Percentiles rank a stretch among this genome's conserved stretches.
These are phyloP conservation scores for Melitaea cinxia DNA, from an alignment of 1,140 invertebrate species.

Conservation along the genomic window DNA sequence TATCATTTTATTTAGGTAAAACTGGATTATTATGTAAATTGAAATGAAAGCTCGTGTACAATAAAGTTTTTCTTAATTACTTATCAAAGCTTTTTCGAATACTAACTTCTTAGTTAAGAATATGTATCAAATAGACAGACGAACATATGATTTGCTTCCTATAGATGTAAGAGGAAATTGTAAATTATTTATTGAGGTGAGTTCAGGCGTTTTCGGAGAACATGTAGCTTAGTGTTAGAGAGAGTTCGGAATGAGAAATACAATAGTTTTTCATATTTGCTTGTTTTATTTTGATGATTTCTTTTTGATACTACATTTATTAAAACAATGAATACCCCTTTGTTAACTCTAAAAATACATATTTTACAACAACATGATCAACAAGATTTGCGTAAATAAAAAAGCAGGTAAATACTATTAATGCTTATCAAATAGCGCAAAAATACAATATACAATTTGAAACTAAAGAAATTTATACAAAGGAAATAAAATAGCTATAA, in stretches of 20 bases:
- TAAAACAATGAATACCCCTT: no score
- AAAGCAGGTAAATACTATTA: no score
- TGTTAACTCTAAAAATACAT: no score
- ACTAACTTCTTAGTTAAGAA: constrained; percentile 18
- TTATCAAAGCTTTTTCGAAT: constrained; percentile 10
- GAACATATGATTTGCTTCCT: constrained; percentile 37
- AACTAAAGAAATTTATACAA: no score
- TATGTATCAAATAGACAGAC: constrained; percentile 8
- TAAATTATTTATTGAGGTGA: constrained; percentile 46
- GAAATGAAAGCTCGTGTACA: not conserved
- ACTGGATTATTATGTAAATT: not conserved
- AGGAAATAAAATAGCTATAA: no score
- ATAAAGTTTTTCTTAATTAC: not conserved
- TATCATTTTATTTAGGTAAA: constrained; percentile 14
- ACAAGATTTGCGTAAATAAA: no score
- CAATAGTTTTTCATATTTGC: constrained; percentile 48
- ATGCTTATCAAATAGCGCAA: no score
- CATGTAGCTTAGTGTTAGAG: constrained; percentile 42
- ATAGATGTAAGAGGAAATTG: constrained; percentile 40
- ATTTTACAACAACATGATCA: no score
- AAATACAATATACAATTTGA: no score
- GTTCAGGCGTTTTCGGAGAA: constrained; percentile 36
- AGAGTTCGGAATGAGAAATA: constrained; percentile 44
- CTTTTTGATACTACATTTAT: no score
- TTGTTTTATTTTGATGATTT: constrained; percentile 31